These are phyloP conservation scores for Argyrosomus japonicus DNA, from an alignment of 2,113 vertebrate genomes.

Conservation along the genomic window DNA sequence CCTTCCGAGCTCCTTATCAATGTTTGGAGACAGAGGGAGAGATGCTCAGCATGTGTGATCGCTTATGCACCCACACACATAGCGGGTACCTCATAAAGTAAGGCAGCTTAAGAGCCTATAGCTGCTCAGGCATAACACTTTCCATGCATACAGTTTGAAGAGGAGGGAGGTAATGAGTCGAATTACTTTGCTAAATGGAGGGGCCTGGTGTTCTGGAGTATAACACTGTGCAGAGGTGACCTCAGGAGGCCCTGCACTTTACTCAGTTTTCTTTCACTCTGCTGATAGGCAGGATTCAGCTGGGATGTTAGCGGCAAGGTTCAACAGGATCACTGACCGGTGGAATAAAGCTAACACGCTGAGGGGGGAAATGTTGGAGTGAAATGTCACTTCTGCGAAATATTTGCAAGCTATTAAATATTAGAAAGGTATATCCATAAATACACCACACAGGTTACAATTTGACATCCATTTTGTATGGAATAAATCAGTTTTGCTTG, in stretches of 20 bases:
- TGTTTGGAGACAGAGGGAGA: slow-evolving; percentile 41
- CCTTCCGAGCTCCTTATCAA: slow-evolving; percentile 38
- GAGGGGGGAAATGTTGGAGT: not conserved
- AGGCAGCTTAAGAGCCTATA: slow-evolving; percentile 47
- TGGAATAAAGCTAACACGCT: slow-evolving; percentile 5
- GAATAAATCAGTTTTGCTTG: not conserved
- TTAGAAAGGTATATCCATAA: not conserved
- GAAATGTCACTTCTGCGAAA: slow-evolving; percentile 15
- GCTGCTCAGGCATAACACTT: slow-evolving; percentile 60
- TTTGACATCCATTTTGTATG: not conserved
- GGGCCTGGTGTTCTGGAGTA: slow-evolving; percentile 59
- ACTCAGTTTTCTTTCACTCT: slow-evolving; percentile 13
- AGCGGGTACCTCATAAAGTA: slow-evolving; percentile 46
- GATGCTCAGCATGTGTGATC: slow-evolving; percentile 7
- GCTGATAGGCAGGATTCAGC: slow-evolving; percentile 34
- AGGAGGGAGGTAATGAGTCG: slow-evolving; percentile 65
- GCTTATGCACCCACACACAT: slow-evolving; percentile 44
- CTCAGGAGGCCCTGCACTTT: slow-evolving; percentile 41
- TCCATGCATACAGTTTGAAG: slow-evolving; percentile 52
- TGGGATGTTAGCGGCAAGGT: slow-evolving; percentile 37
- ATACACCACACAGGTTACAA: not conserved
- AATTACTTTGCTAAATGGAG: slow-evolving; percentile 71
- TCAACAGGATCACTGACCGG: slow-evolving; percentile 24
- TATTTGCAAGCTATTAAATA: slow-evolving; percentile 31
- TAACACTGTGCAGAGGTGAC: slow-evolving; percentile 51